Conservation (phyloP, 2,888 invertebrate genomes). For the Spisula subtruncata region DNA sequence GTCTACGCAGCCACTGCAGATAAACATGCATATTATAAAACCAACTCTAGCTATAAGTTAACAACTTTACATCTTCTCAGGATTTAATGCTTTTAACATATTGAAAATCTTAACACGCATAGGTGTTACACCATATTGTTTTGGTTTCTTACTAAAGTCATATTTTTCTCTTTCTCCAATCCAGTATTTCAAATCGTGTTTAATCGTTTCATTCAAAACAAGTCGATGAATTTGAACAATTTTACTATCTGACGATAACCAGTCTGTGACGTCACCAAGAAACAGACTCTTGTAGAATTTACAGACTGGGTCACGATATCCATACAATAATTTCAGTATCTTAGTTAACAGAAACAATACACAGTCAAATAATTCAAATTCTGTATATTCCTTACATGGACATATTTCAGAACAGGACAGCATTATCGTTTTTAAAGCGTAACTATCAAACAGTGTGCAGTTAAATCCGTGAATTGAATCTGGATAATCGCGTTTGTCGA, state of each 20-base stretch:
- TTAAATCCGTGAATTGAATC: not conserved
- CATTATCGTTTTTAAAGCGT: constrained; percentile 37
- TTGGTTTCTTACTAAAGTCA: constrained; percentile 36
- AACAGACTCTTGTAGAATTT: constrained; percentile 13
- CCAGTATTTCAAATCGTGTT: constrained; percentile 59
- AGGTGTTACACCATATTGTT: constrained; percentile 16
- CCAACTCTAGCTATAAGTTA: not conserved
- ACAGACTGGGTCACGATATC: not conserved
- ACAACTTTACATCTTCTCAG: not conserved
- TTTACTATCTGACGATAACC: not conserved
- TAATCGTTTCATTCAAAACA: constrained; percentile 31
- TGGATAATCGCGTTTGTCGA: not conserved
- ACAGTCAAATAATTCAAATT: constrained; percentile 47
- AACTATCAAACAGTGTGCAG: constrained; percentile 36
- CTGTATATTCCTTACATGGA: constrained; percentile 39
- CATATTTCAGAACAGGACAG: not conserved
- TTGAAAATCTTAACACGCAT: not conserved
- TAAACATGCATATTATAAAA: no score
- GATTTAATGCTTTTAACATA: not conserved
- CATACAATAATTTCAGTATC: constrained; percentile 29
- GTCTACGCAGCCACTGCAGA: no score
- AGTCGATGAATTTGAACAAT: not conserved
- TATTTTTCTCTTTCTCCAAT: constrained; percentile 58
- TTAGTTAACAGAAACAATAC: constrained; percentile 3
- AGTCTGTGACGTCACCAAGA: not conserved